A percentile compares a stretch with the other conserved stretches of the same genome.
These are phyloP conservation scores for Urophycis tenuis DNA, from an alignment of 2,797 vertebrate species.

Conservation along the genomic window DNA sequence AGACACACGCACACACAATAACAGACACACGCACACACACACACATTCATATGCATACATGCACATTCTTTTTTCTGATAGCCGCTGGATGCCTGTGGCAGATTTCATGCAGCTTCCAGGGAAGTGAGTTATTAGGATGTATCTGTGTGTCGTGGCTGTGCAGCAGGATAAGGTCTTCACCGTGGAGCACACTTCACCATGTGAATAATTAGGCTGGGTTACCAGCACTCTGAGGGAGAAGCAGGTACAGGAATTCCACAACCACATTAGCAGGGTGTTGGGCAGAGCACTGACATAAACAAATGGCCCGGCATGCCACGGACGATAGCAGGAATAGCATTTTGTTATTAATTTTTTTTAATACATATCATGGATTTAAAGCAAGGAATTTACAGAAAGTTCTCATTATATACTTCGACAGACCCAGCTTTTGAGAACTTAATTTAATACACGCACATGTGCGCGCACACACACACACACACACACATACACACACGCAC, in stretches of 20 bases:
- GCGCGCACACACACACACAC: too few relatives aligned
- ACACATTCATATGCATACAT: neutral
- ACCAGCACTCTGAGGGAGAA: slow-evolving; percentile 51
- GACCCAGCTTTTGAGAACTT: slow-evolving; percentile 15
- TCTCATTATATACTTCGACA: slow-evolving; percentile 34
- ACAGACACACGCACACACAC: neutral
- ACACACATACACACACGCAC: neutral
- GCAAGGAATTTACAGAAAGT: slow-evolving; percentile 19
- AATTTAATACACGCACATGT: neutral
- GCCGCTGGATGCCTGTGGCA: slow-evolving; percentile 32
- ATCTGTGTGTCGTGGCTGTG: slow-evolving; percentile 49
- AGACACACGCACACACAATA: slow-evolving; percentile 2
- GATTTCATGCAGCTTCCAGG: slow-evolving; percentile 45
- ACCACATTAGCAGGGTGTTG: slow-evolving; percentile 64
- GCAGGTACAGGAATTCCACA: slow-evolving; percentile 52
- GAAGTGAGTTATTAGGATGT: slow-evolving; percentile 66
- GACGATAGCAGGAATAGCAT: slow-evolving; percentile 47
- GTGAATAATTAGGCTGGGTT: slow-evolving; percentile 71
- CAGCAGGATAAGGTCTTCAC: slow-evolving; percentile 59
- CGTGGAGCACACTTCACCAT: slow-evolving; percentile 55
- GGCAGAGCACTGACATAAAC: slow-evolving; percentile 62
- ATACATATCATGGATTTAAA: slow-evolving; percentile 35
- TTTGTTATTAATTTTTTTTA: slow-evolving; percentile 38
- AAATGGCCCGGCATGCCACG: slow-evolving; percentile 60
- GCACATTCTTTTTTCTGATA: slow-evolving; percentile 10